These are phyloP conservation scores for Thamnaconus septentrionalis DNA, from an alignment of 2,113 vertebrate genomes.

Conservation along the genomic window DNA sequence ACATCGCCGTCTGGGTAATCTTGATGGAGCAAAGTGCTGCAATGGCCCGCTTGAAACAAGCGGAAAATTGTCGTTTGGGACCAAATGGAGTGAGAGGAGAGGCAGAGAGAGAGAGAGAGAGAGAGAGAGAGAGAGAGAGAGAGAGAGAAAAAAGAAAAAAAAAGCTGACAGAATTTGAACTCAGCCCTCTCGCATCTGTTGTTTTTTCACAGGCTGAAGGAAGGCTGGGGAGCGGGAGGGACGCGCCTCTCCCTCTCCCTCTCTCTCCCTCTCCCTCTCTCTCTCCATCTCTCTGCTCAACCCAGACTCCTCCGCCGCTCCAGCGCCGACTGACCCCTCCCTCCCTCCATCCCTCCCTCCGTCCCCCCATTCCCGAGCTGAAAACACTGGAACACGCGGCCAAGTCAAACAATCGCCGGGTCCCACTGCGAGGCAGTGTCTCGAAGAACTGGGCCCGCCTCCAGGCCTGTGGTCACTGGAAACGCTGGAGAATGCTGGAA, in stretches of 20 bases:
- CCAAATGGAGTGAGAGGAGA: constrained; percentile 17
- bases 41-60: constrained; percentile 32
- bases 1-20: constrained; percentile 21
- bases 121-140: no score
- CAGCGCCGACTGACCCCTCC: constrained; percentile 61
- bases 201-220: constrained; percentile 53
- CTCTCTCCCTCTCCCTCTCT: constrained; percentile 42
- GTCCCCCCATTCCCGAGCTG: constrained; percentile 74
- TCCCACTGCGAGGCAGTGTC: constrained; percentile 78
- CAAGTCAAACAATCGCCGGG: constrained; percentile 79
- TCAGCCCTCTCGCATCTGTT: constrained; percentile 47
- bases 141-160: background rate
- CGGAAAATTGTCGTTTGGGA: constrained; percentile 18
- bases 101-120: no score
- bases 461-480: constrained; percentile 75
- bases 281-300: constrained; percentile 35
- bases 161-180: constrained; percentile 42
- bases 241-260: constrained; percentile 29
- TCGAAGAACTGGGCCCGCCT: constrained; percentile 79
- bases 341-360: constrained; percentile 73
- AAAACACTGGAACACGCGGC: constrained; percentile 78
- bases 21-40: constrained; percentile 24
- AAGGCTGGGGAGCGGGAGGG: constrained; percentile 44
- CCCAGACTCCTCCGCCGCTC: constrained; percentile 66
- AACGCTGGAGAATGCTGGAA: constrained; percentile 67